These are phyloP conservation scores for Sarcophaga subvicina DNA, from an alignment of 2,888 invertebrate genomes.

Conservation along the genomic window DNA sequence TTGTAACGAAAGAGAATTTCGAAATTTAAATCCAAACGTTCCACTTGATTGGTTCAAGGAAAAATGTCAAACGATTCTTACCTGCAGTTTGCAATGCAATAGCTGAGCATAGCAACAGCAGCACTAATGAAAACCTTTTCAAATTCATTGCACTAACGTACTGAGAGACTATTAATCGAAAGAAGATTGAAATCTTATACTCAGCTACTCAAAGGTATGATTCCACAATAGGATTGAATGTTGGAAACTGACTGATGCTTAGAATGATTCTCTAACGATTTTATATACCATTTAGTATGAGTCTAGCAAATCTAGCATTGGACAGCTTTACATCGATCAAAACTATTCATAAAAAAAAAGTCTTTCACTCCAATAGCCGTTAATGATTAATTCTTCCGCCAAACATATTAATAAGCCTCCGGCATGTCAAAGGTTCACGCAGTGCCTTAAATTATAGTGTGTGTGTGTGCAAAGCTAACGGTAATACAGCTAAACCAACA, in stretches of 20 bases:
- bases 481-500: neutral
- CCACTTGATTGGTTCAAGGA: too few relatives aligned
- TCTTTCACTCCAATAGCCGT: constrained; percentile 1
- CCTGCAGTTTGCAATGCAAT: constrained; percentile 64
- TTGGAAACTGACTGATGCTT: constrained; percentile 67
- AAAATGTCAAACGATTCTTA: constrained; percentile 32
- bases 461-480: neutral
- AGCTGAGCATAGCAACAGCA: constrained; percentile 67
- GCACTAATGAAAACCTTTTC: constrained; percentile 45
- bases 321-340: neutral
- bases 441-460: neutral
- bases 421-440: constrained; percentile 64
- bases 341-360: neutral
- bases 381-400: constrained; percentile 50
- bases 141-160: constrained; percentile 30
- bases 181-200: too few relatives aligned
- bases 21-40: neutral
- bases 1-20: neutral
- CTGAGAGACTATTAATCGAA: neutral
- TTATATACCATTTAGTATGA: constrained; percentile 68
- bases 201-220: neutral
- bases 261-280: constrained; percentile 62
- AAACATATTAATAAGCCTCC: constrained; percentile 28
- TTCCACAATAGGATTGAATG: constrained; percentile 52
- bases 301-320: neutral